A percentile compares a stretch with the other conserved stretches of the same genome.
Conservation (phyloP, 2,888 invertebrate genomes). For the Nomada flava region DNA sequence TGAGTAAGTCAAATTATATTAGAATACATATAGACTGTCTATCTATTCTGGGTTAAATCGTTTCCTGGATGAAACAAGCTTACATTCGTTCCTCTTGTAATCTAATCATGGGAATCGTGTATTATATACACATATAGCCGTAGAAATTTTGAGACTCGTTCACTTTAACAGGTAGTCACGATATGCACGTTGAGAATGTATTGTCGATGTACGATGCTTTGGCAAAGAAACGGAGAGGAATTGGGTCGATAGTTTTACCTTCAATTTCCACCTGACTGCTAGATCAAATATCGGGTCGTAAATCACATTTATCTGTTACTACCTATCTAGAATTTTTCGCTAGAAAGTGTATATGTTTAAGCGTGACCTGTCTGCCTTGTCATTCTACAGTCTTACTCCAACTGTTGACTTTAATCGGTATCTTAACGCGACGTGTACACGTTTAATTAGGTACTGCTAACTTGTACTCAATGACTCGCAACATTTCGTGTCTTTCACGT, state of each 20-base stretch:
- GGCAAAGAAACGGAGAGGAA: slow-evolving; percentile 34
- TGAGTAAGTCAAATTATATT: not conserved
- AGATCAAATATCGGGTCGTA: slow-evolving; percentile 54
- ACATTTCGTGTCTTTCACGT: not conserved
- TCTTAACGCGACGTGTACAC: not conserved
- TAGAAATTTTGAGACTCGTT: slow-evolving; percentile 23
- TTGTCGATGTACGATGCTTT: slow-evolving; percentile 13
- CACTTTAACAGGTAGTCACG: slow-evolving; percentile 50
- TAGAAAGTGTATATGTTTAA: slow-evolving; percentile 11
- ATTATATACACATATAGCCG: not conserved
- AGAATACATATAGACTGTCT: not conserved
- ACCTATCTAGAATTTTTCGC: slow-evolving; percentile 37
- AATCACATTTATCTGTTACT: slow-evolving; percentile 51
- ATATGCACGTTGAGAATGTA: slow-evolving; percentile 19
- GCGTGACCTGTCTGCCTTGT: slow-evolving; percentile 5
- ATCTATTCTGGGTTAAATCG: not conserved
- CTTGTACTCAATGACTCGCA: not conserved
- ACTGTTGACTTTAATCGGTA: slow-evolving; percentile 7
- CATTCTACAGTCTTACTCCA: slow-evolving; percentile 6
- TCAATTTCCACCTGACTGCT: slow-evolving; percentile 36
- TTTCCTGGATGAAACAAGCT: slow-evolving; percentile 10
- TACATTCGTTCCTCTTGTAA: slow-evolving; percentile 4
- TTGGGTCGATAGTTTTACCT: slow-evolving; percentile 53
- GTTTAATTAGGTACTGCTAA: slow-evolving; percentile 11
- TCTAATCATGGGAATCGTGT: slow-evolving; percentile 13